Percentiles rank a stretch among this genome's conserved stretches.
phyloP scores from a whole-genome alignment of 2,113 vertebrate genomes.

The Limnothrissa miodon region DNA sequence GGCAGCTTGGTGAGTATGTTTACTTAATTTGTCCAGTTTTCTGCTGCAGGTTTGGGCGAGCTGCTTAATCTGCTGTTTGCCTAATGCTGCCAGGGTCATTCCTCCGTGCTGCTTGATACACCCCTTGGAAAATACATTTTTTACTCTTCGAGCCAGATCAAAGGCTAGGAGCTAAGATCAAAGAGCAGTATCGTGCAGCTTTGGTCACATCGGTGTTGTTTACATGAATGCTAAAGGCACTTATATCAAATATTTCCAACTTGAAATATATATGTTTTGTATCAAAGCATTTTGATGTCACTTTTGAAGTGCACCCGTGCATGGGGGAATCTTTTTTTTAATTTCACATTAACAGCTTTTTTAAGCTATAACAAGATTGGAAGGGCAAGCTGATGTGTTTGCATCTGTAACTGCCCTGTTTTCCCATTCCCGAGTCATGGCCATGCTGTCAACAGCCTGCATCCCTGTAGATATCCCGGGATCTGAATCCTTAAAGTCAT shows the following conservation, averaged over 20 bases:
- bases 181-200: constrained; percentile 66
- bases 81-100: constrained; percentile 69
- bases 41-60: constrained; percentile 58
- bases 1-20: constrained; percentile 63
- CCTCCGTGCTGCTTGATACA: constrained; percentile 55
- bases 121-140: constrained; percentile 73
- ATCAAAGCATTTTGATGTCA: constrained; percentile 75
- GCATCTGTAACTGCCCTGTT: constrained; percentile 45
- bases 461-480: constrained; percentile 51
- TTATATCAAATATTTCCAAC: constrained; percentile 74
- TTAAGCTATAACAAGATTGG: constrained; percentile 66
- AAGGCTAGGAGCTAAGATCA: constrained; percentile 72
- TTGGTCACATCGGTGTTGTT: constrained; percentile 78
- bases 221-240: constrained; percentile 79
- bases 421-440: constrained; percentile 37
- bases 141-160: constrained; percentile 71
- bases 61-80: constrained; percentile 60
- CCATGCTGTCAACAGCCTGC: constrained; percentile 42
- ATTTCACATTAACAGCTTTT: constrained; percentile 71
- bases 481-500: background rate
- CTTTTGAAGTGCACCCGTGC: constrained; percentile 76
- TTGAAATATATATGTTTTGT: constrained; percentile 76
- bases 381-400: constrained; percentile 45
- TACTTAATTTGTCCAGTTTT: constrained; percentile 66
- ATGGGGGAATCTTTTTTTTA: constrained; percentile 67